Conservation (phyloP, 2,113 vertebrate genomes). For the Notarius quadriscutis region DNA sequence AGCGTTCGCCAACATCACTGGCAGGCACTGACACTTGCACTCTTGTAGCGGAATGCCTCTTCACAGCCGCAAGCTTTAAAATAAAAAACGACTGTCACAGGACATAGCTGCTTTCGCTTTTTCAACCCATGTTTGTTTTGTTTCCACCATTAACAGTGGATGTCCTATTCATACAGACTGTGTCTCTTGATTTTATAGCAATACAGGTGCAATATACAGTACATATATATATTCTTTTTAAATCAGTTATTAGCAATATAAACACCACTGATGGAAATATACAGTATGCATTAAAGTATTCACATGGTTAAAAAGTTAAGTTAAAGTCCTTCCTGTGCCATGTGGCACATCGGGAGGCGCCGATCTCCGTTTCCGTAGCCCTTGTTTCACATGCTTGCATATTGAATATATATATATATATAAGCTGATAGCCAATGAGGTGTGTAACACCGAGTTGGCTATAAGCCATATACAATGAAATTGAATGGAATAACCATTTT, state of each 20-base stretch:
- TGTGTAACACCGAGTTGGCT: too few species aligned
- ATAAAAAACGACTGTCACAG: conserved; percentile 31
- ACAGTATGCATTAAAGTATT: not conserved
- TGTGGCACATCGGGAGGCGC: too few species aligned
- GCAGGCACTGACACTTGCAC: conserved; percentile 42
- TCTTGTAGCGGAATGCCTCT: conserved; percentile 42
- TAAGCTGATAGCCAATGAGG: too few species aligned
- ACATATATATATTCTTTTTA: not conserved
- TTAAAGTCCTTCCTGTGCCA: too few species aligned
- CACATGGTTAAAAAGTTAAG: not conserved
- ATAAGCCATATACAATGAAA: too few species aligned
- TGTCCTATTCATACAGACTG: not conserved
- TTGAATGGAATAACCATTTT: too few species aligned
- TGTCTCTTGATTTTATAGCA: not conserved
- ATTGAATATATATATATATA: too few species aligned
- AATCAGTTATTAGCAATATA: not conserved
- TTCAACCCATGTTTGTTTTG: not conserved
- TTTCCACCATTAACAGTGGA: conserved; percentile 1
- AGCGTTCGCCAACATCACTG: conserved; percentile 47
- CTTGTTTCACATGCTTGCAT: too few species aligned
- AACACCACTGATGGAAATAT: not conserved
- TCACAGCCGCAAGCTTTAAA: conserved; percentile 9
- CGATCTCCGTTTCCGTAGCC: too few species aligned
- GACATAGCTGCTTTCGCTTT: not conserved
- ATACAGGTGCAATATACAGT: not conserved